These are phyloP conservation scores for Euzetes globulus DNA, from an alignment of 2,888 invertebrate genomes.

Conservation along the genomic window DNA sequence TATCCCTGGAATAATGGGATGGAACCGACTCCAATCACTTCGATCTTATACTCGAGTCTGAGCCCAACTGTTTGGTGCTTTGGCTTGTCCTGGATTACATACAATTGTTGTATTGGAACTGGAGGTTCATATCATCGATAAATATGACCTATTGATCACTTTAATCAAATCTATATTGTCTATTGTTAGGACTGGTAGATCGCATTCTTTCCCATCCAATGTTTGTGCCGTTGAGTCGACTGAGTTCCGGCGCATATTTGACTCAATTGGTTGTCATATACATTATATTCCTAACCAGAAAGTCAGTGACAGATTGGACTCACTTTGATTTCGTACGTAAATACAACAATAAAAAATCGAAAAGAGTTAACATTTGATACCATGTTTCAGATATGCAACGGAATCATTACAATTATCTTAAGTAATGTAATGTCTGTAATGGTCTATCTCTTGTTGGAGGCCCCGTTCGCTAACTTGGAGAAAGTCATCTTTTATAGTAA, in stretches of 20 bases:
- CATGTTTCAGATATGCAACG: background rate
- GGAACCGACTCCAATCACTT: background rate
- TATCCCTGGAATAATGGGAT: background rate
- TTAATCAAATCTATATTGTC: background rate
- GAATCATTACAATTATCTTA: background rate
- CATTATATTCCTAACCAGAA: background rate
- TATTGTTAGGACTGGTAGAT: background rate
- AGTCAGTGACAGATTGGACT: slow-evolving; percentile 7
- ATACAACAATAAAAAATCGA: background rate
- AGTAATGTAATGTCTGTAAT: background rate
- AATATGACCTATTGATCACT: background rate
- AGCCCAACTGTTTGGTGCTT: slow-evolving; percentile 39
- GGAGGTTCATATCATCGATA: slow-evolving; percentile 36
- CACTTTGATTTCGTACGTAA: slow-evolving; percentile 22
- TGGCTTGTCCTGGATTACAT: slow-evolving; percentile 39
- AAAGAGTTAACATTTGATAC: background rate
- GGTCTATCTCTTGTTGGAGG: slow-evolving; percentile 4
- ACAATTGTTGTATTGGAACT: slow-evolving; percentile 38
- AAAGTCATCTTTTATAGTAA: background rate
- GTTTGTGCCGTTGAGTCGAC: slow-evolving; percentile 26
- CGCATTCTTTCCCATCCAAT: slow-evolving; percentile 4
- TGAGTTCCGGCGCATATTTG: slow-evolving; percentile 27
- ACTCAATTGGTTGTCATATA: slow-evolving; percentile 18
- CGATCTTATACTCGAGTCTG: background rate
- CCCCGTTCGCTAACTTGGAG: slow-evolving; percentile 12